Base-by-base conservation (phyloP, 2,888 invertebrate genomes). In the Hetaerina titia region DNA sequence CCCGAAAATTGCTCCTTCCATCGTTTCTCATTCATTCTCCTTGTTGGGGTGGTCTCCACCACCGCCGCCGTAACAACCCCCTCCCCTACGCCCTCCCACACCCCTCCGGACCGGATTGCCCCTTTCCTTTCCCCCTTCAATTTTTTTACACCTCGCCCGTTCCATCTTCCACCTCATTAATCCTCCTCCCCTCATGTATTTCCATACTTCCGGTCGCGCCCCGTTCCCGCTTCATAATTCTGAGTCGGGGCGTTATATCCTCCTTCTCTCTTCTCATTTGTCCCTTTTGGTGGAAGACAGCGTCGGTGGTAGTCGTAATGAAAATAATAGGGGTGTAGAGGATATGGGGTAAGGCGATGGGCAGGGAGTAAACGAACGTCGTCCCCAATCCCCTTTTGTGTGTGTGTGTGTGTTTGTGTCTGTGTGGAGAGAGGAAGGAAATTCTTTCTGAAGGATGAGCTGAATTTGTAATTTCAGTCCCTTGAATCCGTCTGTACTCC, bases 141-240 rank as follows among this genome's bases (percentile, higher is more conserved):
- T 92, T 92, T 92, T 92, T 92, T 92, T 90, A 90, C 63, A 90
- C 64, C 69, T 56, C 92, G 56, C 92, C 92, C 92, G 92, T 69
- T 69, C 56, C 56, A 92, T 69, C 64, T 92, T 92, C 92, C 92
- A 92, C 69, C 92, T 92, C 74, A 92, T 92, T 92, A 92, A 92
- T 92, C 92, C 92, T 92, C 69, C 57, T 13, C 45, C 92, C 92
- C 56, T 92, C 92, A 74, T 92, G n/a, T 69, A 74, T 89, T 58
- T 58, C 57, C 57, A 58, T 58, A 89, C 89, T 89, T 92, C 92
- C 92, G 56, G 69, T 69, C 31, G 8, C 81, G 17, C 22, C 7
- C 7, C 81, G 81, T 81, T 25, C 81, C 81, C 31, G 69, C 22
- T 31, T 31, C 81, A 81, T 81, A 81, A 81, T 81, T 81, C 31